Evolutionary conservation across 2,113 vertebrate species (phyloP).

Genomic region (Crotalus horridus): DNA sequence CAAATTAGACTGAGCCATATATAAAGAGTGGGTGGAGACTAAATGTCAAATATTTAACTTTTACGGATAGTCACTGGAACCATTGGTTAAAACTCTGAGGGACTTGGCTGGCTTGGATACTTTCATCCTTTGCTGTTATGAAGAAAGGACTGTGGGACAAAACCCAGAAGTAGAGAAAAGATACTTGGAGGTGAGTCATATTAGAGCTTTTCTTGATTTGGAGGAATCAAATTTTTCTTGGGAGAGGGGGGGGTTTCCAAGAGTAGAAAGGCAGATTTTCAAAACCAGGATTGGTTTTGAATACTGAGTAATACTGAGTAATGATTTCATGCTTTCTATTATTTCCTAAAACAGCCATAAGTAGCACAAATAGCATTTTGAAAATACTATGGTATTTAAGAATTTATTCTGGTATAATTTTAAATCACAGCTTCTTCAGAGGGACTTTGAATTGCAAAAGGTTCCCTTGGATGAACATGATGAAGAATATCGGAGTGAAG

Average conservation of each 20-base stretch:
- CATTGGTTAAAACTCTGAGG: conserved; percentile 86
- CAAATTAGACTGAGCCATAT: fast-evolving
- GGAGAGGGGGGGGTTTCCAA: background rate
- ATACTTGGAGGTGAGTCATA: conserved; percentile 85
- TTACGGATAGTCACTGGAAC: conserved; percentile 82
- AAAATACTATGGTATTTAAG: too few relatives aligned
- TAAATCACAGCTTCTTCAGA: conserved; percentile 78
- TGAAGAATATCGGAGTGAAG: conserved; percentile 87
- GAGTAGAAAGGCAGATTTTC: background rate
- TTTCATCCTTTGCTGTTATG: conserved; percentile 91
- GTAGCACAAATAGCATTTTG: too few relatives aligned
- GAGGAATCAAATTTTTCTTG: background rate
- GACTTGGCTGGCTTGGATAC: conserved; percentile 83
- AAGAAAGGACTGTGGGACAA: conserved; percentile 88
- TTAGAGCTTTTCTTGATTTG: background rate
- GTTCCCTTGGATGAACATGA: conserved; percentile 87
- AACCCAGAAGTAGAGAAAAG: conserved; percentile 89
- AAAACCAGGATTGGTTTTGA: background rate
- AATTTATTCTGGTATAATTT: background rate
- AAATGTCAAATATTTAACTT: conserved; percentile 13
- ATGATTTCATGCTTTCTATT: background rate
- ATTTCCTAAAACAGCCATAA: background rate
- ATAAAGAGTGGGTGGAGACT: background rate
- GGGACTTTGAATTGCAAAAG: conserved; percentile 82
- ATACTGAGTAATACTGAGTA: background rate